Conservation (phyloP, 2,113 vertebrate species). For the Chrysemys picta region DNA sequence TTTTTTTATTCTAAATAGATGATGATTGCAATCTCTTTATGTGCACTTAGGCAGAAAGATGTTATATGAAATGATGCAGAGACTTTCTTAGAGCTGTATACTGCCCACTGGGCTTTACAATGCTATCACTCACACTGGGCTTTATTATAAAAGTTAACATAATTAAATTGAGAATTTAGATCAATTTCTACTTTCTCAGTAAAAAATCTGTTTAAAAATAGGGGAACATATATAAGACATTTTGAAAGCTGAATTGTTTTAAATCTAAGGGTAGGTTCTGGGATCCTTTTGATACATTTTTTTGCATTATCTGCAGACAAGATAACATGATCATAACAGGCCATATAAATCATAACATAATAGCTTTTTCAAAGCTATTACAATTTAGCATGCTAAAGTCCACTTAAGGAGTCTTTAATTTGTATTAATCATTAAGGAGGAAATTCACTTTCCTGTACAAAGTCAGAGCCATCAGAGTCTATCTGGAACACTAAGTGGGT, state of each 20-base stretch:
- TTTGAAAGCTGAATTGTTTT: background rate
- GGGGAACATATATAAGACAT: background rate
- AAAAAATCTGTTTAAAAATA: slow-evolving; percentile 7
- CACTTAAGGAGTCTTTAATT: slow-evolving; percentile 28
- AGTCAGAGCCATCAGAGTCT: background rate
- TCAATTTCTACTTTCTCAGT: background rate
- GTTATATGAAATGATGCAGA: background rate
- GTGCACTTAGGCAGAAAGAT: background rate
- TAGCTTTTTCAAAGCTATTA: slow-evolving; percentile 31
- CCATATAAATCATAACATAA: background rate
- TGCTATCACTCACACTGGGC: background rate
- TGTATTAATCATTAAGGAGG: slow-evolving; percentile 9
- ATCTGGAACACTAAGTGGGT: background rate
- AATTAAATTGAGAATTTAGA: background rate
- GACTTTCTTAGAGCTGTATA: background rate
- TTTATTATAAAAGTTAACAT: background rate
- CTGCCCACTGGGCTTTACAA: background rate
- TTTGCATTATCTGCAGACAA: slow-evolving; percentile 5
- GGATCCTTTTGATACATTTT: background rate
- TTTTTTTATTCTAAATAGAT: background rate
- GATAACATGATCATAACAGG: background rate
- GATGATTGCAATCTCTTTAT: background rate
- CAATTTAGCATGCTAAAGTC: slow-evolving; percentile 6
- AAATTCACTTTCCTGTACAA: background rate
- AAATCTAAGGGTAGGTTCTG: background rate